Conservation (phyloP, 2,113 vertebrate species). For the Coryphaenoides rupestris region DNA sequence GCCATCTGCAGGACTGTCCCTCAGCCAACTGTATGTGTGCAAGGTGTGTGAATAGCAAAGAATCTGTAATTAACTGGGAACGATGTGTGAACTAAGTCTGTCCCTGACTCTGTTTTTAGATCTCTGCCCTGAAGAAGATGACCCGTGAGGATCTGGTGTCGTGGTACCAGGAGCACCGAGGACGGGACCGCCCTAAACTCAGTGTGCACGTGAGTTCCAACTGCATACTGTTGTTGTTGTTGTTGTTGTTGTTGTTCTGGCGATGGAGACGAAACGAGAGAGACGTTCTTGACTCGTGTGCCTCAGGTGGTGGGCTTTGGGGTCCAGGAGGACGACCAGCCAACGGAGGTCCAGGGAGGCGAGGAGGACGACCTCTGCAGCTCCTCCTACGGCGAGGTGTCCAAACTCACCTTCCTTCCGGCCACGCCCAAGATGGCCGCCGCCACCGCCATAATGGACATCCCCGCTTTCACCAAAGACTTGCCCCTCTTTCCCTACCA, state of each 20-base stretch:
- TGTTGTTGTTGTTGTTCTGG: no score
- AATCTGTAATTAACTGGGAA: no score
- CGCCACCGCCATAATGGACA: conserved; percentile 76
- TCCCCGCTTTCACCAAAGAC: conserved; percentile 80
- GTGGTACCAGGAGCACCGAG: conserved; percentile 85
- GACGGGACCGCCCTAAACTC: conserved; percentile 77
- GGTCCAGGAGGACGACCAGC: conserved; percentile 54
- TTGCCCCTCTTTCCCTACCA: conserved; percentile 88
- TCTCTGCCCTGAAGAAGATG: conserved; percentile 87
- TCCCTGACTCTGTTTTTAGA: conserved; percentile 62
- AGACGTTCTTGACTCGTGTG: no score
- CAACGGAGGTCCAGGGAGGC: conserved; percentile 51
- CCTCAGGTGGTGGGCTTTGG: conserved; percentile 84
- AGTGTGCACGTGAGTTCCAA: conserved; percentile 86
- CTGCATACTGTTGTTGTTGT: no score
- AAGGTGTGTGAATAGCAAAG: no score
- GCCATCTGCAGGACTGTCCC: no score
- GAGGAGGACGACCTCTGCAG: conserved; percentile 73
- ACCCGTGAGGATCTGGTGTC: conserved; percentile 78
- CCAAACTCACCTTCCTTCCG: conserved; percentile 80
- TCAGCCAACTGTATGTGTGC: no score
- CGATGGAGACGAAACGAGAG: no score
- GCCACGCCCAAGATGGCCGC: conserved; percentile 74
- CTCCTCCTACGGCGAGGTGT: conserved; percentile 78
- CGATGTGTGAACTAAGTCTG: no score